Evolutionary conservation across 92 coral and sea anemone species (phyloP), one percentile per base, ranked within the genome.

Genomic region (Hydrozoanthus gracilis): DNA sequence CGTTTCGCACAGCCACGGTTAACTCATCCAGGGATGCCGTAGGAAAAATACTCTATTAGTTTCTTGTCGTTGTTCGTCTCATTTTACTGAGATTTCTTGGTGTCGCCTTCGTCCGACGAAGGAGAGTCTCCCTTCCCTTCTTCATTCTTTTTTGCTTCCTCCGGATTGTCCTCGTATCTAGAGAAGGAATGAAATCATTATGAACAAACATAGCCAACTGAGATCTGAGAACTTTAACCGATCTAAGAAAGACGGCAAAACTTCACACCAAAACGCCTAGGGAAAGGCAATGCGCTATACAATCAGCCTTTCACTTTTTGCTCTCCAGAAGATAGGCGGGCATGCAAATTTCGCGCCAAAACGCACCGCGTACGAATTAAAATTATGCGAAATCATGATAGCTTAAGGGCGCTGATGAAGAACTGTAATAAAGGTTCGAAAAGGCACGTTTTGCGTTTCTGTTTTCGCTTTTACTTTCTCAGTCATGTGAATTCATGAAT

Each of bases 91-190:
- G 85, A 80, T 47, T 80, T 80, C 85, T 80, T 80, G 13, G 60
- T 80, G 69, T 80, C 74, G n/a, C 47, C 85, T 3, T 65, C 60
- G 60, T 17, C 85, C 51, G 73, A 18, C 10, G 73, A 79, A 45
- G 49, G 51, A 48, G 85, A 65, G 4, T 8, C 85, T 8, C 66
- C 85, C 62, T 64, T 80, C 4, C 74, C 73, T 65, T 17, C 73
- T 9, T 62, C 49, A 18, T 80, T 80, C 44, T 80, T 80, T 3
- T 54, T 3, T 1, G 47, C 85, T 44, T 80, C 85, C 74, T 80
- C 85, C 27, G 85, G 85, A 61, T 80, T 80, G 16, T 80, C 85
- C 62, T 80, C 85, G 44, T 80, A 80, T 18, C 85, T 80, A 61
- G 17, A 51, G 15, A 5, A 48, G 55, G 64, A 20, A 11, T 9